These are phyloP conservation scores for Laupala kohalensis DNA, from an alignment of 1,140 invertebrate genomes.

Conservation along the genomic window DNA sequence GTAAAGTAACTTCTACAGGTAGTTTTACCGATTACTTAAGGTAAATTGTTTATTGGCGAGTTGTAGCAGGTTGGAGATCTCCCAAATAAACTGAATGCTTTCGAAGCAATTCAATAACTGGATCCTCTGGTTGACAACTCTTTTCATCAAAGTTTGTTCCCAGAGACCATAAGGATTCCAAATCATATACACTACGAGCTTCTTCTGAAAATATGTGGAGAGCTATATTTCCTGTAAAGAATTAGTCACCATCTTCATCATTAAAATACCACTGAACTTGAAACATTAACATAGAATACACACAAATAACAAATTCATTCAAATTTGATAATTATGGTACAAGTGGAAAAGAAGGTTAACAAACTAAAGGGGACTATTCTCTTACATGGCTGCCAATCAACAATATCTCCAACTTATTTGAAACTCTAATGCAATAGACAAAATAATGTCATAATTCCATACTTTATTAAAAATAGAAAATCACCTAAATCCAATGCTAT, in stretches of 20 bases:
- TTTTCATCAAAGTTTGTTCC: constrained; percentile 66
- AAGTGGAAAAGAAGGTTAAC: constrained; percentile 1
- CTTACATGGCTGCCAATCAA: too few relatives aligned
- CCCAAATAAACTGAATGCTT: constrained; percentile 46
- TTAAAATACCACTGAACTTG: background rate
- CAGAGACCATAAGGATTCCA: constrained; percentile 82
- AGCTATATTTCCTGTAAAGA: constrained; percentile 65
- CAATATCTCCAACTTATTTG: background rate
- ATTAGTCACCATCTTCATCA: constrained; percentile 13
- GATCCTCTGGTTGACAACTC: constrained; percentile 40
- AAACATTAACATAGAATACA: background rate
- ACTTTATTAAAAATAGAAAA: constrained; percentile 1
- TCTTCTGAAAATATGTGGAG: constrained; percentile 72
- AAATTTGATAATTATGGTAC: background rate
- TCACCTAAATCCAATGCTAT: constrained; percentile 79
- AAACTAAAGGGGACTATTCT: constrained; percentile 1
- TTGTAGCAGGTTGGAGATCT: constrained; percentile 39
- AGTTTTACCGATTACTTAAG: too few relatives aligned
- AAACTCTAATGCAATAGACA: background rate
- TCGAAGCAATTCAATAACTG: constrained; percentile 41
- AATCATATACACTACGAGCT: constrained; percentile 59
- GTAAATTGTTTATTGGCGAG: background rate
- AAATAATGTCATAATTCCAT: constrained; percentile 1
- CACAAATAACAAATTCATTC: background rate
- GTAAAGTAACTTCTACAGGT: too few relatives aligned